Conservation (phyloP, 1,140 invertebrate species). For the Apis cerana region DNA sequence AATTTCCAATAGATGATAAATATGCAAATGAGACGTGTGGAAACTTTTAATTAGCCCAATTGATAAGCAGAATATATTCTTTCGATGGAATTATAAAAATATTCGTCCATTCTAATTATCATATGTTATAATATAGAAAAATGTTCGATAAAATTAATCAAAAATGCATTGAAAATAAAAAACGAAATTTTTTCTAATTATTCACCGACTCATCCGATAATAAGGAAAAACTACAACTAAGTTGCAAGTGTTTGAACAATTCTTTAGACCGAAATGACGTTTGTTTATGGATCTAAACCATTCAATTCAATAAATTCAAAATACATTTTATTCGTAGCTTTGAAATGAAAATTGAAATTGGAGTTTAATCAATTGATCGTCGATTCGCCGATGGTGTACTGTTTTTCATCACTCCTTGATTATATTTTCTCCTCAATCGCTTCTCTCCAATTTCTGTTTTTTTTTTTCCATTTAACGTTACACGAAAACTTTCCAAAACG, state of each 20-base stretch:
- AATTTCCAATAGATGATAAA: too few relatives aligned
- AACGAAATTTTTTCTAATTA: too few relatives aligned
- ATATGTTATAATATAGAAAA: neutral
- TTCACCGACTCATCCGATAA: too few relatives aligned
- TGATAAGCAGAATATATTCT: too few relatives aligned
- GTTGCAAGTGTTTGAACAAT: neutral
- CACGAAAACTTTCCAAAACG: too few relatives aligned
- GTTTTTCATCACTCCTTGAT: neutral
- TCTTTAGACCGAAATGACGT: neutral
- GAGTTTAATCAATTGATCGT: neutral
- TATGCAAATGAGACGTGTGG: too few relatives aligned
- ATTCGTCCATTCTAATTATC: too few relatives aligned
- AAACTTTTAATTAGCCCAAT: too few relatives aligned
- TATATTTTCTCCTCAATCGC: neutral
- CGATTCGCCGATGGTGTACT: neutral
- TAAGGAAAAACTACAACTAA: too few relatives aligned
- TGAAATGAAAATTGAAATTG: neutral
- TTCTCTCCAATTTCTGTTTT: too few relatives aligned
- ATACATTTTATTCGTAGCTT: neutral
- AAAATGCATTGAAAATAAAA: neutral
- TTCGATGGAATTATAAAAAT: too few relatives aligned
- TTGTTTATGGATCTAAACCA: neutral
- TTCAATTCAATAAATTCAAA: neutral
- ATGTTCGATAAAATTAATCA: slow-evolving; percentile 25
- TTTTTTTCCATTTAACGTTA: neutral